Conservation (phyloP, 2,797 vertebrate species). For the Nannoperca obscura region DNA sequence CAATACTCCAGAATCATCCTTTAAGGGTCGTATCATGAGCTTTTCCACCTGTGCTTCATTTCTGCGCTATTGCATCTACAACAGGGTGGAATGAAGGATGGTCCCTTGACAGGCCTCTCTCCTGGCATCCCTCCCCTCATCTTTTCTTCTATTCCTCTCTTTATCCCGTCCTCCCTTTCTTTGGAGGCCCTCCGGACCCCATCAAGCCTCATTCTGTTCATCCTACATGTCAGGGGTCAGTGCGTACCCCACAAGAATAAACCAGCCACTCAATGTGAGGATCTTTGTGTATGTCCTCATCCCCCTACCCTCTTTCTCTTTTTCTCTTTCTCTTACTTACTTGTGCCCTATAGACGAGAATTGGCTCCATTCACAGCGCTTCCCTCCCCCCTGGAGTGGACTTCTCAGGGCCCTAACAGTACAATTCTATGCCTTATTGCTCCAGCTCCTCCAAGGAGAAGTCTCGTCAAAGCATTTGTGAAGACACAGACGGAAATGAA, state of each 20-base stretch:
- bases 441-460: slow-evolving; percentile 69
- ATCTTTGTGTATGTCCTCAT: slow-evolving; percentile 75
- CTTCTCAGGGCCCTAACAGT: slow-evolving; percentile 73
- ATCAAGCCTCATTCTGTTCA: slow-evolving; percentile 79
- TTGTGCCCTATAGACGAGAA: slow-evolving; percentile 80
- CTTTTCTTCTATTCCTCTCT: slow-evolving; percentile 62
- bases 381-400: slow-evolving; percentile 74
- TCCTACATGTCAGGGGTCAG: slow-evolving; percentile 80
- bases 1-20: not conserved
- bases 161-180: slow-evolving; percentile 68
- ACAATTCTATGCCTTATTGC: slow-evolving; percentile 80
- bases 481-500: slow-evolving; percentile 72
- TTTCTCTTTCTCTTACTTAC: slow-evolving; percentile 61
- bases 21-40: not conserved
- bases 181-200: slow-evolving; percentile 71
- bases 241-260: slow-evolving; percentile 77
- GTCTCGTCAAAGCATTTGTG: slow-evolving; percentile 73
- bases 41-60: slow-evolving; percentile 18
- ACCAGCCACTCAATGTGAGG: slow-evolving; percentile 78
- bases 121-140: slow-evolving; percentile 59
- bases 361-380: slow-evolving; percentile 73
- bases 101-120: slow-evolving; percentile 58
- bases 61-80: slow-evolving; percentile 8
- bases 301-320: slow-evolving; percentile 44
- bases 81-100: slow-evolving; percentile 44